These are phyloP conservation scores for Gymnocephalus cernua DNA, from an alignment of 2,113 vertebrate species.

Conservation along the genomic window DNA sequence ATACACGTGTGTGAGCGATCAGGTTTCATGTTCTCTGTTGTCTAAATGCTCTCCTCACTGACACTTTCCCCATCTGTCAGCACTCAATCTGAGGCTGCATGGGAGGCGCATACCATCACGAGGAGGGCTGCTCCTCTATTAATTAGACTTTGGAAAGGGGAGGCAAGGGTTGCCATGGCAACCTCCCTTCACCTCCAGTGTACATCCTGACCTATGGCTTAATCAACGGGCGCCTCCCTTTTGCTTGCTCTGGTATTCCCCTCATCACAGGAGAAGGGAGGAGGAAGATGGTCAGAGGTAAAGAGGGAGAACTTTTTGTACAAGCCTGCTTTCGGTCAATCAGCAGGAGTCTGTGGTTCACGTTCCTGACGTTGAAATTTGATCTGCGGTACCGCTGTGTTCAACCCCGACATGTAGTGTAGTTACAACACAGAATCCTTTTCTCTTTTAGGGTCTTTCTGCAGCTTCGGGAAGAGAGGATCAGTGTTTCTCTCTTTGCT, in stretches of 20 bases:
- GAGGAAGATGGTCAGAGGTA: conserved; percentile 37
- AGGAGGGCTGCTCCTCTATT: conserved; percentile 66
- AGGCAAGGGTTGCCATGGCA: conserved; percentile 12
- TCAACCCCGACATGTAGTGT: conserved; percentile 7
- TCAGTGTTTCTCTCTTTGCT: conserved; percentile 3
- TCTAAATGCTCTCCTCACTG: conserved; percentile 71
- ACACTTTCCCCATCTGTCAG: conserved; percentile 80
- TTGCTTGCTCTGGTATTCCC: conserved; percentile 60
- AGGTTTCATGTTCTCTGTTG: conserved; percentile 81
- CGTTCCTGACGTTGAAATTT: conserved; percentile 55
- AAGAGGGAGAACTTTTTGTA: conserved; percentile 38
- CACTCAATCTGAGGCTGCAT: conserved; percentile 61
- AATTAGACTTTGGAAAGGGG: conserved; percentile 57
- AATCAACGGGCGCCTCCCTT: conserved; percentile 70
- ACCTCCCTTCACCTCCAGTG: conserved; percentile 67
- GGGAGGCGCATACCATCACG: conserved; percentile 62
- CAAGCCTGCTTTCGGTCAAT: conserved; percentile 68
- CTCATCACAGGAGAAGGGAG: conserved; percentile 48
- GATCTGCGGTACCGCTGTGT: conserved; percentile 28
- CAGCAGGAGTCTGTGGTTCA: conserved; percentile 61
- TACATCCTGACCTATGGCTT: conserved; percentile 62
- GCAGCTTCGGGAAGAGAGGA: background rate
- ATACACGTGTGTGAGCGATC: conserved; percentile 63
- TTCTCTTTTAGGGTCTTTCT: background rate
- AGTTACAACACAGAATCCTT: conserved; percentile 2